Conservation (phyloP, 2,113 vertebrate genomes). For the Spilogale gracilis region DNA sequence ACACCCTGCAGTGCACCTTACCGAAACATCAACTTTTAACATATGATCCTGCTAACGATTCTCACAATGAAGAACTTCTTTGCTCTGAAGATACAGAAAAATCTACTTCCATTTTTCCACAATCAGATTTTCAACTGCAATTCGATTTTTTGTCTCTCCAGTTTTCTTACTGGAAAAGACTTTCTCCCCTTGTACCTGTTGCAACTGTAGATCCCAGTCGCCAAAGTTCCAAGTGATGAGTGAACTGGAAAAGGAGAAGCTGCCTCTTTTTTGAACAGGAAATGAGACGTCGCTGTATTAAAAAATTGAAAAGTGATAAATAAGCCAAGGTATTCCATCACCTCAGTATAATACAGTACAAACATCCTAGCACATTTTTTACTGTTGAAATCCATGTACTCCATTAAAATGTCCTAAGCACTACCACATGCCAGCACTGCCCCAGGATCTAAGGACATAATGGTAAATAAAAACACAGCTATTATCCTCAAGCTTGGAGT, state of each 20-base stretch:
- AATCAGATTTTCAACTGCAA: slow-evolving; percentile 15
- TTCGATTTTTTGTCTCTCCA: neutral
- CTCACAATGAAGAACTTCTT: neutral
- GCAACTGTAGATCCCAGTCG: slow-evolving; percentile 92
- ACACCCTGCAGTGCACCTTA: accelerated
- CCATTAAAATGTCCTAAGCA: slow-evolving; percentile 11
- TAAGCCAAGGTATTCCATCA: neutral
- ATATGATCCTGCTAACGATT: neutral
- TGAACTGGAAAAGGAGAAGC: slow-evolving; percentile 96
- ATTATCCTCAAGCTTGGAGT: neutral
- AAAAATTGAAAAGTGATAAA: slow-evolving; percentile 38
- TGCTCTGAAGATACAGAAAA: slow-evolving; percentile 5
- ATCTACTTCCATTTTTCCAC: neutral
- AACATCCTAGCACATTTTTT: neutral
- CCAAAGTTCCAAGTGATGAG: slow-evolving; percentile 96
- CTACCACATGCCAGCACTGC: neutral
- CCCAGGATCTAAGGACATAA: neutral
- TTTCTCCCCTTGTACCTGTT: slow-evolving; percentile 86
- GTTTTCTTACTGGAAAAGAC: neutral
- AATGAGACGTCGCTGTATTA: slow-evolving; percentile 90
- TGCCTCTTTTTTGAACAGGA: slow-evolving; percentile 93
- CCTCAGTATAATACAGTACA: neutral
- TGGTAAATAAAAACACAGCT: slow-evolving; percentile 32
- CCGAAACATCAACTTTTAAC: neutral
- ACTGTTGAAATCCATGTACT: slow-evolving; percentile 36